Percentiles rank a stretch among this genome's conserved stretches.
Evolutionary conservation across 2,888 invertebrate genomes (phyloP).

Genomic region (Pedicia rivosa): DNA sequence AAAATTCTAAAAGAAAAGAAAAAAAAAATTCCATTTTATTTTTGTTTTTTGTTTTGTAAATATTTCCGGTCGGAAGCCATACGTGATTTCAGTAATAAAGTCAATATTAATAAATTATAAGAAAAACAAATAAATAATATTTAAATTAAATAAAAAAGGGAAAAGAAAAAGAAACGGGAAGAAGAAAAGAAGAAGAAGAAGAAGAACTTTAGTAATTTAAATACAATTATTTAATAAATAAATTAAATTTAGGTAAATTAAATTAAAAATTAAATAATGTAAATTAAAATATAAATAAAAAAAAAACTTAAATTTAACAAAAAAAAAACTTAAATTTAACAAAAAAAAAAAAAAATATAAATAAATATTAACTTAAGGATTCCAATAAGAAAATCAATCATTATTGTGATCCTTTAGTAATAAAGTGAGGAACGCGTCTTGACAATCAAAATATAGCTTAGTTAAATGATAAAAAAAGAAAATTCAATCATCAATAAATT

Average conservation of each 20-base stretch:
- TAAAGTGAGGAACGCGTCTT: slow-evolving; percentile 28
- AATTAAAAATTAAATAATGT: not conserved
- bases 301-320: no score
- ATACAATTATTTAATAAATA: slow-evolving; percentile 1
- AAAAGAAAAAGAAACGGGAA: no score
- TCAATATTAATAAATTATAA: slow-evolving; percentile 9
- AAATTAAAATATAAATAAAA: slow-evolving; percentile 1
- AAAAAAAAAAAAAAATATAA: not conserved
- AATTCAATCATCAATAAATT: slow-evolving; percentile 2
- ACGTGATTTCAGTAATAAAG: slow-evolving; percentile 3
- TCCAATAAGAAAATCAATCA: not conserved
- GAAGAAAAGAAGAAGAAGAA: no score
- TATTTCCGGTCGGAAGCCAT: no score
- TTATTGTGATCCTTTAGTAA: not conserved
- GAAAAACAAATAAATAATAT: slow-evolving; percentile 2
- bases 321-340: no score
- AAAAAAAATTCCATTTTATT: no score
- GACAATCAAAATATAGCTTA: slow-evolving; percentile 27
- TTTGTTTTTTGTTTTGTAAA: no score
- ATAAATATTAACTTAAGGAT: not conserved
- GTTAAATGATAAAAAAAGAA: not conserved
- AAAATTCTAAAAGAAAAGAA: no score
- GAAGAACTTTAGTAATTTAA: no score
- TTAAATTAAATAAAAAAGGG: slow-evolving; percentile 3
- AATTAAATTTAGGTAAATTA: no score